Conservation (phyloP, 2,888 invertebrate genomes). For the Iphiclides podalirius region DNA sequence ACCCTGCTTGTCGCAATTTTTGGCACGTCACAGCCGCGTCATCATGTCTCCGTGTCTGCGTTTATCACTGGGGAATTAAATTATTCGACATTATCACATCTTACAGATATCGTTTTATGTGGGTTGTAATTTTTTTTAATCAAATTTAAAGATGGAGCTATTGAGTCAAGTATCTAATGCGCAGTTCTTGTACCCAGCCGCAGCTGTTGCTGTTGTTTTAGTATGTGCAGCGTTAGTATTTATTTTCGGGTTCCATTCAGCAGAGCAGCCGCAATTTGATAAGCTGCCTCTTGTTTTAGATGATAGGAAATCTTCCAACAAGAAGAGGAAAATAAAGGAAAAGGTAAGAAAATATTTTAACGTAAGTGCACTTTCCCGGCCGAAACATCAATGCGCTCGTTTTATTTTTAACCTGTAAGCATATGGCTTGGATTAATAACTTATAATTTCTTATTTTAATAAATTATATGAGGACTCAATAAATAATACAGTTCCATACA, state of each 20-base stretch:
- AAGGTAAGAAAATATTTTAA: slow-evolving; percentile 77
- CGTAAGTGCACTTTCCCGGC: slow-evolving; percentile 40
- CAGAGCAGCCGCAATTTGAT: slow-evolving; percentile 90
- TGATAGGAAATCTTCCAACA: slow-evolving; percentile 84
- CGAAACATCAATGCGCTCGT: slow-evolving; percentile 55
- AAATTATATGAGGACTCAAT: background rate
- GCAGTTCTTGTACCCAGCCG: slow-evolving; percentile 78
- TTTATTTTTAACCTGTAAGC: slow-evolving; percentile 76
- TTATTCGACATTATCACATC: slow-evolving; percentile 72
- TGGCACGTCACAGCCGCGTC: slow-evolving; percentile 86
- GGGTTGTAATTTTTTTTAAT: slow-evolving; percentile 49
- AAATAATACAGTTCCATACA: background rate
- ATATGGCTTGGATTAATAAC: slow-evolving; percentile 45
- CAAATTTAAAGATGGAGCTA: slow-evolving; percentile 78
- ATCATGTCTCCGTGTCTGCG: slow-evolving; percentile 81
- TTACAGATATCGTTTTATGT: slow-evolving; percentile 72
- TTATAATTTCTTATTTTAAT: background rate
- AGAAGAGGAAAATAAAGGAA: slow-evolving; percentile 86
- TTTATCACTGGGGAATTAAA: slow-evolving; percentile 76
- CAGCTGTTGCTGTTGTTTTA: slow-evolving; percentile 83
- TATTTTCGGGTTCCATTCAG: slow-evolving; percentile 88
- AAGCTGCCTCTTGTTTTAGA: slow-evolving; percentile 82
- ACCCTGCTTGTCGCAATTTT: slow-evolving; percentile 44
- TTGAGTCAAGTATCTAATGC: slow-evolving; percentile 79
- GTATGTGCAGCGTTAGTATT: slow-evolving; percentile 87